Evolutionary conservation across 2,888 invertebrate species (phyloP), one percentile per base, ranked within the genome.

Genomic region (Leucania comma): DNA sequence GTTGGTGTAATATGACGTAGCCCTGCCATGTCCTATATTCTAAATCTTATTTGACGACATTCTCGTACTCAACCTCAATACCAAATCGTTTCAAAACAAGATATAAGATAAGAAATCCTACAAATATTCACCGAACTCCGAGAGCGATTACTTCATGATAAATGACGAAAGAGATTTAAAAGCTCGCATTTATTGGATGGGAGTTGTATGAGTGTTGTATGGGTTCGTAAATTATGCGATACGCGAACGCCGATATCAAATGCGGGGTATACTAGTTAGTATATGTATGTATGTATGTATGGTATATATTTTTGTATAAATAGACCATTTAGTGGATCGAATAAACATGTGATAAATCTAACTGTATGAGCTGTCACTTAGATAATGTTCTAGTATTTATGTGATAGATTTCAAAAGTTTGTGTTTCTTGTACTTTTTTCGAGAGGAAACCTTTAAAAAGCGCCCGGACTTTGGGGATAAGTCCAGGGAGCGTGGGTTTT

Each of bases 161-260:
- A 80, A 80, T 51, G 77, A 32, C 22, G 29, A 24, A 60, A 80
- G 29, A 63, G 59, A 76, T 76, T 74, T 80, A 75, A 80, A 77
- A 51, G 59, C 54, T 66, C 68, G 26, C 46, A 26, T 12, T 32
- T 56, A 76, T 76, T 46, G 59, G 38, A 63, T 68, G 56, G 68
- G 59, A 68, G 80, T 75, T 76, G 26, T 63, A 63, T 48, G 80
- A 51, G 10, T 57, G 60, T 79, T 51, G 51, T 80, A 62, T 81
- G 68, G 58, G 26, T n/a, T 35, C 38, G 57, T 68, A 75, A 64
- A 77, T 77, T 53, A 75, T 48, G 56, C 17, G 38, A 46, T 42
- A 75, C 54, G 26, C 51, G 51, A 53, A 63, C 56, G 48, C 10
- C 32, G 46, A 20, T 56, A 68, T 64, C 77, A 76, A 12, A 46